phyloP scores from a whole-genome alignment of 2,113 vertebrate species.

The Xiphophorus maculatus region DNA sequence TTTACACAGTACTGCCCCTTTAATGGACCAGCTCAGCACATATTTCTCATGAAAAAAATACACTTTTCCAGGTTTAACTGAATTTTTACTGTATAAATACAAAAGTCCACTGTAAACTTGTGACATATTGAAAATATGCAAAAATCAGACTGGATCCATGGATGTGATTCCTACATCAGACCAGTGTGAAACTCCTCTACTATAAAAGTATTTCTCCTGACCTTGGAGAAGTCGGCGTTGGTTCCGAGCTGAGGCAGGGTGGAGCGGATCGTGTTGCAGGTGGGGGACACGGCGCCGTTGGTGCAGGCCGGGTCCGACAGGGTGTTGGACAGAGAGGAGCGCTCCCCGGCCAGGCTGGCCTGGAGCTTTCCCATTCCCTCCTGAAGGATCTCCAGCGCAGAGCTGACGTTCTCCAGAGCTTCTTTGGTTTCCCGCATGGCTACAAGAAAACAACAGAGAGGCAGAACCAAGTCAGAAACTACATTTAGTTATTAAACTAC shows the following conservation, averaged over 20 bases:
- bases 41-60: too few species aligned
- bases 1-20: neutral
- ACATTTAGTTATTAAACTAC: neutral
- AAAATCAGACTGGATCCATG: too few species aligned
- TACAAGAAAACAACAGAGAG: constrained; percentile 49
- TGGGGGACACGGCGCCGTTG: constrained; percentile 65
- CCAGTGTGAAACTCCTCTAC: too few species aligned
- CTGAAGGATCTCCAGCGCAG: constrained; percentile 82
- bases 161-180: too few species aligned
- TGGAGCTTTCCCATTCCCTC: constrained; percentile 80
- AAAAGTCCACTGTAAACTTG: too few species aligned
- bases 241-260: constrained; percentile 81
- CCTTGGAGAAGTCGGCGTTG: constrained; percentile 81
- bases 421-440: constrained; percentile 89
- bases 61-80: too few species aligned
- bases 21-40: neutral
- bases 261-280: constrained; percentile 82
- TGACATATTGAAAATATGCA: too few species aligned
- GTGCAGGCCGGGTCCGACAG: constrained; percentile 84
- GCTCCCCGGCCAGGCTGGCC: constrained; percentile 77
- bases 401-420: constrained; percentile 83
- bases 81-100: too few species aligned
- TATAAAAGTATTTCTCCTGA: constrained; percentile 48
- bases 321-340: constrained; percentile 80
- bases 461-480: neutral